Base-by-base conservation (phyloP, 2,113 vertebrate species). In the Monarcha castaneiventris region DNA sequence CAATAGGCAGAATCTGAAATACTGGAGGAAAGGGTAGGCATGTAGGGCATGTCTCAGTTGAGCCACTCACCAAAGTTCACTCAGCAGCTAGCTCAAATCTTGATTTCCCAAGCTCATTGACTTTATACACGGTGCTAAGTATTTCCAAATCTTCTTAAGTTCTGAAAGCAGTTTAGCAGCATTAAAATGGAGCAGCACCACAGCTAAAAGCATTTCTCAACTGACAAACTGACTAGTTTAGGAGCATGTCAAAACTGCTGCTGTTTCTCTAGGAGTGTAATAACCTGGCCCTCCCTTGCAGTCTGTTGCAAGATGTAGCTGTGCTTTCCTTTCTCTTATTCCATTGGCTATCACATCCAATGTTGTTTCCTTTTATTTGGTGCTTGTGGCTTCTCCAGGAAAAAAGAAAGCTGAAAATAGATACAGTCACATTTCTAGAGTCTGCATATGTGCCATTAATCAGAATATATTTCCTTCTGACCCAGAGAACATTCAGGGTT, bases 381-480 rank as follows among this genome's bases (percentile, higher is more conserved):
- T 75, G 4, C 23, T 62, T 82, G 73, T 49, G 69, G 41, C 49
- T 89, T 87, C 44, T 85, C 7, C 58, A 87, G 62, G 37, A 72
- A 72, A 81, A 92, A 64, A 69, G 48, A 90, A 72, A 85, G 32
- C 18, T 62, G 37, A 92, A 87, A 78, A 82, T 48, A 89, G 37
- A 81, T 69, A 48, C 33, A 46, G 43, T 74, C 27, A 19, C 13
- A 23, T 63, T 62, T 84, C 80, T 82, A n/a, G 41, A 43, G 32
- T 66, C 78, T 83, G 21, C 13, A 26, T 85, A 76, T 85, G 19
- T 46, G 46, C 43, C 13, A 15, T 85, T 73, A 35, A 59, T 91
- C 75, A 85, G 55, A 80, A 76, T 77, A 35, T 63, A 48, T 86
- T 90, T 93, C 33, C 67, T 77, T 83, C 63, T 90, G 79, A 69